Evolutionary conservation across 2,888 invertebrate species (phyloP).

Genomic region (Ennomos erosarius): DNA sequence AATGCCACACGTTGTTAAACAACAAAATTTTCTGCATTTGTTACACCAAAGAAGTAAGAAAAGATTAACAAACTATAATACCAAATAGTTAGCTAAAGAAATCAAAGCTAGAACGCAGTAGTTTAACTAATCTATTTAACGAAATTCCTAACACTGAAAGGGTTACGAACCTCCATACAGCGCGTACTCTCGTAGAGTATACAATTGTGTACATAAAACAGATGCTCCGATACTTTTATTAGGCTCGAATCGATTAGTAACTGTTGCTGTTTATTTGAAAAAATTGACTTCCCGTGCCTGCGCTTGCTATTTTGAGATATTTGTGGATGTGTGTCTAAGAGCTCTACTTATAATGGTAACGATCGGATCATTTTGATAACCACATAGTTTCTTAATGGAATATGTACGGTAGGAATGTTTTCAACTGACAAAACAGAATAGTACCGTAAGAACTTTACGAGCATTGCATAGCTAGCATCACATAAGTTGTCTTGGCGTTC

Average conservation of each 20-base stretch:
- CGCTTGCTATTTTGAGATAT: slow-evolving; percentile 11
- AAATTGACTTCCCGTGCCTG: slow-evolving; percentile 19
- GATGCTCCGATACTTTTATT: slow-evolving; percentile 64
- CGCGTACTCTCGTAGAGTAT: slow-evolving; percentile 46
- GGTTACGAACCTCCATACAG: slow-evolving; percentile 29
- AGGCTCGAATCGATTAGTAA: slow-evolving; percentile 56
- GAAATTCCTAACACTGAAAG: slow-evolving; percentile 34
- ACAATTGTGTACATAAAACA: slow-evolving; percentile 55
- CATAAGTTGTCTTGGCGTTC: no score
- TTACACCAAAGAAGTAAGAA: no score
- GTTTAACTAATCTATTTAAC: slow-evolving; percentile 17
- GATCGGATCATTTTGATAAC: no score
- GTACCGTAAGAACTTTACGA: no score
- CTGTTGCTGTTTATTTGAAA: slow-evolving; percentile 42
- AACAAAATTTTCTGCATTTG: no score
- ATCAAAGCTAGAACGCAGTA: slow-evolving; percentile 1
- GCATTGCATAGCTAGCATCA: no score
- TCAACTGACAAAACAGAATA: no score
- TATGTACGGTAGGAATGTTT: no score
- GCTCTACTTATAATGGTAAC: slow-evolving; percentile 2
- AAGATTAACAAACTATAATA: no score
- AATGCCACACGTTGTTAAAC: no score
- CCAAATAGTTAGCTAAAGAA: not conserved
- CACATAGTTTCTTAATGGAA: no score
- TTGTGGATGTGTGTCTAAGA: no score